Evolutionary conservation across 92 coral and sea anemone genomes (phyloP), one percentile per base, ranked within the genome.

Genomic region (Umimayanthus kanabou): DNA sequence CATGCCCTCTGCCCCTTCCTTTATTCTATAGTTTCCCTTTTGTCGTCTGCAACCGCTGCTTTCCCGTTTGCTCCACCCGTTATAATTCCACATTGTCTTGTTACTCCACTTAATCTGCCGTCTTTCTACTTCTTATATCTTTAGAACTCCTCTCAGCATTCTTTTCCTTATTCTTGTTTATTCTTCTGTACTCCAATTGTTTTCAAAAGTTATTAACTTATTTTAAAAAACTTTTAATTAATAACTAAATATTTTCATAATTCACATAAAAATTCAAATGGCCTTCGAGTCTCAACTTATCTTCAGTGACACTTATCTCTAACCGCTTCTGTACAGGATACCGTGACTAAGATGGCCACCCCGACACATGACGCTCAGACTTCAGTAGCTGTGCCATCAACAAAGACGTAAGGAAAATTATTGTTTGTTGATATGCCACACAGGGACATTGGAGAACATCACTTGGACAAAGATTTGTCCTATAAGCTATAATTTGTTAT

Each of bases 381-480:
- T 47, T 77, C 90, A 78, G 91, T 83, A 76, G 58, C 73, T 65
- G 87, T 89, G 28, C 88, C 89, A 29, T 85, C 90, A 0, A 82
- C 83, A 25, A 92, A 89, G 53, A 85, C 90, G 90, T 92, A 85
- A 89, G 94, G 74, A 13, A 80, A 79, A 14, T 22, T 4, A 22
- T 37, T 74, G 26, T 74, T 74, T 74, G 29, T 74, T 74, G 45
- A 8, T 11, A 5, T 61, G 26, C 69, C 1, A 14, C 58, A 53
- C 58, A 61, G 37, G 37, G 37, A 33, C 37, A 33, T 33, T 33
- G 37, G 37, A 5, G 25, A 61, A 57, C 23, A 57, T 57, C 26
- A 61, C 8, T 61, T 61, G 58, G 58, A 53, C 20, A 53, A 53
- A 13, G 20, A 11, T 53, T 53, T 53, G 2, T 47, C 8, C 50